Evolutionary conservation across 1,140 invertebrate genomes (phyloP).

Genomic region (Hycleus cichorii): DNA sequence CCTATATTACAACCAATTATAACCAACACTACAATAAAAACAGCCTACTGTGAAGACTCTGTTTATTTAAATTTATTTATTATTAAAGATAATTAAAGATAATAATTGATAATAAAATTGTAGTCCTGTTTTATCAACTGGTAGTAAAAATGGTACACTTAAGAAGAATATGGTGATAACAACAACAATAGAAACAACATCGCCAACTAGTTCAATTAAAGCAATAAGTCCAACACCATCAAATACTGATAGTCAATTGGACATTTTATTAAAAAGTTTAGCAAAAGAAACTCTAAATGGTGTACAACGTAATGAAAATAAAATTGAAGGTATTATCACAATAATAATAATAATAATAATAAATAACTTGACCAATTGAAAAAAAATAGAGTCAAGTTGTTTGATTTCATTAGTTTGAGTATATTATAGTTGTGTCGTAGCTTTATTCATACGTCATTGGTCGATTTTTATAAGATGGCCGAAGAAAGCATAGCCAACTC

Average conservation of each 20-base stretch:
- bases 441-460: too few species aligned
- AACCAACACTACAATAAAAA: too few species aligned
- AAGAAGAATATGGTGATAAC: slow-evolving; percentile 9
- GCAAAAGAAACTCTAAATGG: slow-evolving; percentile 47
- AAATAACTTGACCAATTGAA: slow-evolving; percentile 1
- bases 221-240: slow-evolving; percentile 33
- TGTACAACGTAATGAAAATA: slow-evolving; percentile 37
- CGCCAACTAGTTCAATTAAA: slow-evolving; percentile 17
- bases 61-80: not conserved
- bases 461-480: too few species aligned
- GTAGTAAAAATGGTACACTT: slow-evolving; percentile 31
- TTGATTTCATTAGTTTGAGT: too few species aligned
- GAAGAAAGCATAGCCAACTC: too few species aligned
- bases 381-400: too few species aligned
- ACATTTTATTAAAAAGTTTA: slow-evolving; percentile 55
- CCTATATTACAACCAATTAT: too few species aligned
- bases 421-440: too few species aligned
- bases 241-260: slow-evolving; percentile 49
- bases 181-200: slow-evolving; percentile 7
- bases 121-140: slow-evolving; percentile 29
- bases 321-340: slow-evolving; percentile 32
- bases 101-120: slow-evolving; percentile 1
- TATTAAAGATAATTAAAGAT: slow-evolving; percentile 2
- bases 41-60: too few species aligned
- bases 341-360: not conserved